A percentile compares a stretch with the other conserved stretches of the same genome.
Conservation (phyloP, 2,113 vertebrate species). For the Ifrita kowaldi region DNA sequence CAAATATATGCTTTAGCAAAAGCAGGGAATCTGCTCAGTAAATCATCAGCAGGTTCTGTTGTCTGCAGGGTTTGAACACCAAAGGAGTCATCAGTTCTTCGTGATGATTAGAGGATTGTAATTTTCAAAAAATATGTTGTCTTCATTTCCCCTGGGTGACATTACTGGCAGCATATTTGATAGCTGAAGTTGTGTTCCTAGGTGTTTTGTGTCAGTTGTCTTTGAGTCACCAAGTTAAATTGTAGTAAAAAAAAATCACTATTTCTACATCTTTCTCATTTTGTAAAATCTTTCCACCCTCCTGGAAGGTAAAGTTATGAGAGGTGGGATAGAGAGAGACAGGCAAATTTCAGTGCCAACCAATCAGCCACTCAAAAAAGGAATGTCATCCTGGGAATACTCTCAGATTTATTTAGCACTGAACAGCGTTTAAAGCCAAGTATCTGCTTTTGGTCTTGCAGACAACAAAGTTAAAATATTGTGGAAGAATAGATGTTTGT, state of each 20-base stretch:
- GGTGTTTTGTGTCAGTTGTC: neutral
- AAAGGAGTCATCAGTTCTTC: neutral
- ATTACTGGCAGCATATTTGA: neutral
- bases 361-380: neutral
- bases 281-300: neutral
- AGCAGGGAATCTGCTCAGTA: neutral
- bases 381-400: neutral
- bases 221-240: neutral
- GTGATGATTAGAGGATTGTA: neutral
- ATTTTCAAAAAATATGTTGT: neutral
- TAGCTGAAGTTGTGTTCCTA: neutral
- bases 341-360: neutral
- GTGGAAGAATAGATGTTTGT: neutral
- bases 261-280: neutral
- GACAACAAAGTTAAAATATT: neutral
- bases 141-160: neutral
- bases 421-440: neutral
- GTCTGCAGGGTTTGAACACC: neutral
- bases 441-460: neutral
- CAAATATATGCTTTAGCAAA: neutral
- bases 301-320: neutral
- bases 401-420: neutral
- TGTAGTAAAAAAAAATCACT: neutral
- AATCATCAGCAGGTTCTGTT: neutral
- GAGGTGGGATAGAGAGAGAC: neutral